Evolutionary conservation across 2,797 vertebrate species (phyloP).

Genomic region (Peromyscus nudipes): DNA sequence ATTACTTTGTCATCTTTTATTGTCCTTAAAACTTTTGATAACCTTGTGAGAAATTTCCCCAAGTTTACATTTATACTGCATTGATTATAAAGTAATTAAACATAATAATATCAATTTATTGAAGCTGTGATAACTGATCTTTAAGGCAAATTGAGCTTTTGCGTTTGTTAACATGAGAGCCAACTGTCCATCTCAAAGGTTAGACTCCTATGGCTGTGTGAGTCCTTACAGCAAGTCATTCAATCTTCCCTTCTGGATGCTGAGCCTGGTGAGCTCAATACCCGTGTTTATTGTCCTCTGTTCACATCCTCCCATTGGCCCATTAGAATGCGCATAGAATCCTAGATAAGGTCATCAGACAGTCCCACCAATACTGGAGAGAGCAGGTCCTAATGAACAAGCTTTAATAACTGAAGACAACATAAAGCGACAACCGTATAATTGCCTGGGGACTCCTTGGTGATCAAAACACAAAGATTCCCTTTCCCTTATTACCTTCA

Average conservation of each 20-base stretch:
- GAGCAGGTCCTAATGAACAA: constrained; percentile 26
- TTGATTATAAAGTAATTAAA: constrained; percentile 20
- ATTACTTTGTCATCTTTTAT: background rate
- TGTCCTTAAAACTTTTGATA: background rate
- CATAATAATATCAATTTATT: background rate
- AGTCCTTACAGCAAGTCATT: background rate
- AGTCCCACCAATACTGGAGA: background rate
- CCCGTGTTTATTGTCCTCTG: background rate
- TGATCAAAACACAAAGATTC: constrained; percentile 19
- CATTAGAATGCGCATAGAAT: constrained; percentile 37
- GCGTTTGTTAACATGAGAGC: background rate
- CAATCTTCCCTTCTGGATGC: background rate
- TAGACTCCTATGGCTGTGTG: background rate
- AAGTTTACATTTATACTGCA: background rate
- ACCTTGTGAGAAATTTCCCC: background rate
- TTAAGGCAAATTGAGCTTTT: constrained; percentile 17
- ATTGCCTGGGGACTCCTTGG: background rate
- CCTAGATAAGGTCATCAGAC: background rate
- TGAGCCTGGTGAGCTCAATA: background rate
- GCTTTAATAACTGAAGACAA: constrained; percentile 59
- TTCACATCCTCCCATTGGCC: background rate
- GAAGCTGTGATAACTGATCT: background rate
- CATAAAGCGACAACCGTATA: background rate
- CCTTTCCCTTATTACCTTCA: background rate
- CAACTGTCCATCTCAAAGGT: background rate